phyloP scores from a whole-genome alignment of 2,113 vertebrate genomes.

The Phrynocephalus versicolor region DNA sequence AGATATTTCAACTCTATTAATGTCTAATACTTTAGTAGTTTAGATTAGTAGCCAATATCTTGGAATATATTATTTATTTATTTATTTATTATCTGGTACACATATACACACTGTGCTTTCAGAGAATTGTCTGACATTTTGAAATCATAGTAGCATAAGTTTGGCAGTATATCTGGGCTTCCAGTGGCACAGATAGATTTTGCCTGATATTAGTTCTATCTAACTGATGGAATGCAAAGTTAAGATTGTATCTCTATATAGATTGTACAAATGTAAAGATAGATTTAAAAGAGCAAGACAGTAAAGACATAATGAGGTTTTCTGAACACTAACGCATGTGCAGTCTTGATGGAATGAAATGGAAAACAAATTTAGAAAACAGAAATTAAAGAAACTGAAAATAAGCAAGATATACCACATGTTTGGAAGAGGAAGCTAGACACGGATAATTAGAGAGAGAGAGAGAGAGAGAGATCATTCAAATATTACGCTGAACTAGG shows the following conservation, averaged over 20 bases:
- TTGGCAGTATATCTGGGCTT: neutral
- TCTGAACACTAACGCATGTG: neutral
- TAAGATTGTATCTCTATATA: neutral
- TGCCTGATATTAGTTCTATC: neutral
- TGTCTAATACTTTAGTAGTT: neutral
- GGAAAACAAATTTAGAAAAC: neutral
- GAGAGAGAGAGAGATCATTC: neutral
- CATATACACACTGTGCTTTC: no score
- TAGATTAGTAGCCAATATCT: neutral
- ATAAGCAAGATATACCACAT: neutral
- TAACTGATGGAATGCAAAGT: neutral
- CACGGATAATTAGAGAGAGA: neutral
- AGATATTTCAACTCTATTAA: neutral
- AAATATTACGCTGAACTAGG: neutral
- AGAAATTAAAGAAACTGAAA: neutral
- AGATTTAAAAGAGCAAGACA: neutral
- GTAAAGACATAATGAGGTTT: neutral
- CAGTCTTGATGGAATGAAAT: neutral
- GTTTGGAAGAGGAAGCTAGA: no score
- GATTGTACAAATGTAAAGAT: neutral
- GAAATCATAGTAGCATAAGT: neutral
- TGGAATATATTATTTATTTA: neutral
- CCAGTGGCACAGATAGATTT: neutral
- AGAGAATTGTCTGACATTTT: neutral
- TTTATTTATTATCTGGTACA: neutral